Evolutionary conservation across 1,140 invertebrate genomes (phyloP).

Genomic region (Anoplolepis gracilipes): DNA sequence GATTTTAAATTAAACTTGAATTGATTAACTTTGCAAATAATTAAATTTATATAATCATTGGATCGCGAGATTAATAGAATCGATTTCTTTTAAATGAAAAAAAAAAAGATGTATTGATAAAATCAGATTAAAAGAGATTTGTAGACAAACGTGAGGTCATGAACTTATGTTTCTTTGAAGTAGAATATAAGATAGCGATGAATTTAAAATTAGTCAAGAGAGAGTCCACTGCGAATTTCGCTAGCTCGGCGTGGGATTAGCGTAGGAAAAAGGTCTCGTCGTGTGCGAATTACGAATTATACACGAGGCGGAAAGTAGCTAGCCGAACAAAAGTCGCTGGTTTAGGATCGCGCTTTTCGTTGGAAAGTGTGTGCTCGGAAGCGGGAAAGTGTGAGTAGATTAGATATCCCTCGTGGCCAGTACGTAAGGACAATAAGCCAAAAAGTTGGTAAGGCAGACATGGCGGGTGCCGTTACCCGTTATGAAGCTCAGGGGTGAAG

Average conservation of each 20-base stretch:
- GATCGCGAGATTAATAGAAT: background rate
- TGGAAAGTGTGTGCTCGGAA: conserved; percentile 1
- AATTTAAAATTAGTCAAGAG: conserved; percentile 44
- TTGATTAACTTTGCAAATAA: background rate
- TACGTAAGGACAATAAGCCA: conserved; percentile 84
- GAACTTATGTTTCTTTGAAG: background rate
- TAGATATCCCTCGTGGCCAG: conserved; percentile 82
- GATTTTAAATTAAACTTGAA: background rate
- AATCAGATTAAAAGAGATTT: conserved; percentile 7
- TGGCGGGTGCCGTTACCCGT: conserved; percentile 79
- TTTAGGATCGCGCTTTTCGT: conserved; percentile 27
- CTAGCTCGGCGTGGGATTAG: conserved; percentile 3
- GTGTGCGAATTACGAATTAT: conserved; percentile 64
- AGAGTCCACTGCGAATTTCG: conserved; percentile 25
- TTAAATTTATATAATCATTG: background rate
- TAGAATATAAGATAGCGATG: background rate
- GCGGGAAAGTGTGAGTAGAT: conserved; percentile 56
- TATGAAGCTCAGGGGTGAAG: conserved; percentile 85
- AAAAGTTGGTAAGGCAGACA: conserved; percentile 81
- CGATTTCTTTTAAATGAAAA: background rate
- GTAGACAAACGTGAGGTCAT: background rate
- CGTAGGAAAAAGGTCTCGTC: conserved; percentile 24
- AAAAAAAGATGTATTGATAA: background rate
- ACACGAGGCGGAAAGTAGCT: conserved; percentile 67
- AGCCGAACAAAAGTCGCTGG: conserved; percentile 37